These are phyloP conservation scores for Dendrolimus houi DNA, from an alignment of 2,888 invertebrate species.

Conservation along the genomic window DNA sequence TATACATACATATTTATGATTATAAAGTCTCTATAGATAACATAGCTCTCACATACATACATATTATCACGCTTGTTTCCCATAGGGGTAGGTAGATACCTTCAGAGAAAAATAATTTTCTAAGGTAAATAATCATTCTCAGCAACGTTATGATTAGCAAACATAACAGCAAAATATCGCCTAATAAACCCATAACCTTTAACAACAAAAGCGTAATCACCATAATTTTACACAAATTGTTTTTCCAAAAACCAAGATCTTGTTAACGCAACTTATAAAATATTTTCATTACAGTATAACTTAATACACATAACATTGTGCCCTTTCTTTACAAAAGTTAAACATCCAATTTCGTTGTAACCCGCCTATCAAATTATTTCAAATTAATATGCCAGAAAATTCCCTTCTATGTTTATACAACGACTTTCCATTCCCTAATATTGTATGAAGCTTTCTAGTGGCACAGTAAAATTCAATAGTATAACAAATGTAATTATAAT, in stretches of 20 bases:
- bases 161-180: too few relatives aligned
- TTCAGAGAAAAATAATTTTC: too few relatives aligned
- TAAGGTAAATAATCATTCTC: too few relatives aligned
- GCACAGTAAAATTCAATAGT: not conserved
- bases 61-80: too few relatives aligned
- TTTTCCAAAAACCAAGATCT: not conserved
- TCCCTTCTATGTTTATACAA: not conserved
- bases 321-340: not conserved
- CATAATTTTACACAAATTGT: not conserved
- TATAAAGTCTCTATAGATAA: too few relatives aligned
- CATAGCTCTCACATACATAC: too few relatives aligned
- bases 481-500: too few relatives aligned
- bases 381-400: not conserved
- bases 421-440: not conserved
- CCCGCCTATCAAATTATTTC: not conserved
- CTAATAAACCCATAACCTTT: too few relatives aligned
- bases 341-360: not conserved
- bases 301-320: not conserved
- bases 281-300: not conserved
- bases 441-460: not conserved
- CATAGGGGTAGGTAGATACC: too few relatives aligned
- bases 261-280: not conserved
- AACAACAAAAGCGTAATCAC: too few relatives aligned
- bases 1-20: too few relatives aligned
- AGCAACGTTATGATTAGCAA: too few relatives aligned